phyloP scores from a whole-genome alignment of 2,113 vertebrate genomes.

The Hipposideros armiger region DNA sequence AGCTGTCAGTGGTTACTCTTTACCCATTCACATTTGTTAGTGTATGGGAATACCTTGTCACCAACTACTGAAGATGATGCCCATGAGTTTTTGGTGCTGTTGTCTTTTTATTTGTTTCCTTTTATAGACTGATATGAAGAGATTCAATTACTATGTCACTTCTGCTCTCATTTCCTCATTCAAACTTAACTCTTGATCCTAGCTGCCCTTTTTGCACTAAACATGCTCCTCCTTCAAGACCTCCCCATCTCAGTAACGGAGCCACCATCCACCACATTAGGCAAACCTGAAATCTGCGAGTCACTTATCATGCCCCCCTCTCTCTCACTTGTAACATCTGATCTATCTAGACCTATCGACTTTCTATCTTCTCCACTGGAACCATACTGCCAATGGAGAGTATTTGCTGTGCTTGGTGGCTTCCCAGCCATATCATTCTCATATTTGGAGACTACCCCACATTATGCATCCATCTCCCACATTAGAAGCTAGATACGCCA shows the following conservation, averaged over 20 bases:
- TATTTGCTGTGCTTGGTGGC: neutral
- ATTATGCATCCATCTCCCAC: neutral
- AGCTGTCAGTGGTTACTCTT: neutral
- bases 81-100: neutral
- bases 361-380: neutral
- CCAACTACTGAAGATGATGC: neutral
- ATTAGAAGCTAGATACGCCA: neutral
- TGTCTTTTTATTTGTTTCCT: neutral
- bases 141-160: neutral
- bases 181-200: neutral
- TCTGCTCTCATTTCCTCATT: neutral
- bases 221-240: neutral
- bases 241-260: neutral
- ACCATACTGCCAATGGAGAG: neutral
- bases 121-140: slow-evolving; percentile 1
- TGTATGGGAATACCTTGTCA: neutral
- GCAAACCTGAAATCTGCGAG: neutral
- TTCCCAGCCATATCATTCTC: neutral
- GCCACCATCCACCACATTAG: neutral
- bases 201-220: neutral
- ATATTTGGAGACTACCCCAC: neutral
- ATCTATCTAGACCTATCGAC: neutral
- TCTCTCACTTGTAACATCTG: neutral
- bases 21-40: neutral
- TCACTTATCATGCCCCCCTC: neutral